Base-by-base conservation (phyloP, 2,113 vertebrate genomes). In the Tragelaphus buxtoni region DNA sequence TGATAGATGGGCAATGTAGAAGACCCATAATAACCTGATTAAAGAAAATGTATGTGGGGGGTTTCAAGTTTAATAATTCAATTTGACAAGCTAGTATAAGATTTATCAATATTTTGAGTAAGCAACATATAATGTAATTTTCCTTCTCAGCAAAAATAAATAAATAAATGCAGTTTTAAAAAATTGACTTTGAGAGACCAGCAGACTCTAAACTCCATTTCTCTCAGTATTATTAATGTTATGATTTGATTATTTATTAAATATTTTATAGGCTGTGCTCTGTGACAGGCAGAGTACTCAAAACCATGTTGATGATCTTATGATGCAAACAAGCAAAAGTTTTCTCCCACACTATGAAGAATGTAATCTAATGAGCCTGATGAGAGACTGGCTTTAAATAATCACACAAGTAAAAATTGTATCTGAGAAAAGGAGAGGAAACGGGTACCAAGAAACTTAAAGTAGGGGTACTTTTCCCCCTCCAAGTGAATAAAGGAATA, bases 31-130 rank as follows among this genome's bases (percentile, higher is more conserved):
- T 45, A 72, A 95, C 47, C 63, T 83, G 65, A 47, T 91, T 35
- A 90, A 93, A 88, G 45, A 95, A 88, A 82, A 90, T 28, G 12
- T 63, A 55, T 77, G 6, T 95, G 65, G 10, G 17, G 35, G 20
- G 74, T 96, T 95, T 85, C 8, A 82, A 90, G n/a, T 74, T 85
- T 88, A 86, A 91, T 77, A 88, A 96, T 84, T 95, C 72, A 91
- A 56, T 90, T 92, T 86, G 69, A 84, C 51, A 97, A 81, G 74
- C 10, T 53, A 89, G 8, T 11, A 42, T 86, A 83, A 92, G 47
- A 32, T 39, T 88, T 18, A 88, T 88, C 92, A 83, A 79, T 80
- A 90, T 92, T 97, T 95, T 76, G 53, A 94, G 84, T 87, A 88
- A 88, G 77, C 32, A 86, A 30, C 63, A 17, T 61, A 79, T 86